Percentiles rank a stretch among this genome's conserved stretches.
Evolutionary conservation across 1,140 invertebrate species (phyloP).

Genomic region (Anadara kagoshimensis): DNA sequence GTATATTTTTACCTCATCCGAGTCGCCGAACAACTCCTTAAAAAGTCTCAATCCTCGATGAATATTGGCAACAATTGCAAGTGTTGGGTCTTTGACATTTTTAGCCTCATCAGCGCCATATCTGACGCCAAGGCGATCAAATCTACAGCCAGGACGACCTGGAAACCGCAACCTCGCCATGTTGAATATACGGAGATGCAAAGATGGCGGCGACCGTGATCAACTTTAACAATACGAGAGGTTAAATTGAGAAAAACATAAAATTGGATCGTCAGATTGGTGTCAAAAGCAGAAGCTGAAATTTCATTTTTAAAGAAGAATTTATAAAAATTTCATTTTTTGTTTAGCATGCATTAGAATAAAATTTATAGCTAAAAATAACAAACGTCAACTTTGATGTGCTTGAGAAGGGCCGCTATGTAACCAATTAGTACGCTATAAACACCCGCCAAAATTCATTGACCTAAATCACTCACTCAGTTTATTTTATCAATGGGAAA

Average conservation of each 20-base stretch:
- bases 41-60: slow-evolving; percentile 72
- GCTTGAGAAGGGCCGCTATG: slow-evolving; percentile 38
- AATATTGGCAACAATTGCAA: slow-evolving; percentile 62
- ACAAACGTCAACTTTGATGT: slow-evolving; percentile 17
- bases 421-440: slow-evolving; percentile 43
- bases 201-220: slow-evolving; percentile 43
- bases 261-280: neutral
- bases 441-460: slow-evolving; percentile 51
- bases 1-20: slow-evolving; percentile 71
- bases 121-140: slow-evolving; percentile 65
- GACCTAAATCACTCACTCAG: slow-evolving; percentile 3
- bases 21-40: slow-evolving; percentile 73
- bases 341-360: too few relatives aligned
- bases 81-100: slow-evolving; percentile 56
- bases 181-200: slow-evolving; percentile 50
- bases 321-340: too few relatives aligned
- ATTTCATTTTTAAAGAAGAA: too few relatives aligned
- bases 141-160: slow-evolving; percentile 72
- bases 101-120: slow-evolving; percentile 66
- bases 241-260: neutral
- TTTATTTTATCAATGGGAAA: too few relatives aligned
- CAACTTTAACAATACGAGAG: slow-evolving; percentile 3
- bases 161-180: slow-evolving; percentile 74
- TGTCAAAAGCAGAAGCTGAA: neutral
- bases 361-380: too few relatives aligned